Conservation (phyloP, 2,113 vertebrate genomes). For the Reinhardtius hippoglossoides region DNA sequence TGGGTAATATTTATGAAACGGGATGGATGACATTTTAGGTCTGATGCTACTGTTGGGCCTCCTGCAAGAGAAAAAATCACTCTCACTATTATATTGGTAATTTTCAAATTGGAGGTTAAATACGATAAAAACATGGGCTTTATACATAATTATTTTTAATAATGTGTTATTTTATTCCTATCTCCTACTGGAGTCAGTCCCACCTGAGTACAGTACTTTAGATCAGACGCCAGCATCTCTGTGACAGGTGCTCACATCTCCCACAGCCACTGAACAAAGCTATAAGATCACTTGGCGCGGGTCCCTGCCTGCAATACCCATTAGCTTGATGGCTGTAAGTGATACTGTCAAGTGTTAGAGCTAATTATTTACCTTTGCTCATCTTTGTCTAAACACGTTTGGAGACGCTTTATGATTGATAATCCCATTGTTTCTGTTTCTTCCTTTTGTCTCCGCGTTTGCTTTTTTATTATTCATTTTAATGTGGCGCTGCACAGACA, state of each 20-base stretch:
- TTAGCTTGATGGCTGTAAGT: constrained; percentile 71
- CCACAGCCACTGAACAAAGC: constrained; percentile 57
- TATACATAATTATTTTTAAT: constrained; percentile 1
- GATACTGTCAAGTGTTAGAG: constrained; percentile 68
- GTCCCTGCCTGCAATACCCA: constrained; percentile 73
- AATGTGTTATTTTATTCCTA: constrained; percentile 1
- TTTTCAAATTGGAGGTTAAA: not conserved
- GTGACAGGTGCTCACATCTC: constrained; percentile 69
- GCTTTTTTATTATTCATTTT: constrained; percentile 82
- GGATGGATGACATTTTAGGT: constrained; percentile 10
- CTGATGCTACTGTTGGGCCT: not conserved
- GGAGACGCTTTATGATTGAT: constrained; percentile 70
- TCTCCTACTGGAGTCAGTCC: constrained; percentile 12
- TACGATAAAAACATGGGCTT: not conserved
- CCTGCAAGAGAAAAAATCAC: not conserved
- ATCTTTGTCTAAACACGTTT: constrained; percentile 61
- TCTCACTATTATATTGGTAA: not conserved
- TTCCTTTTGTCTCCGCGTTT: constrained; percentile 68
- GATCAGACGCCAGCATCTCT: constrained; percentile 49
- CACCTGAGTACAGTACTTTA: constrained; percentile 35
- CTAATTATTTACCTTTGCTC: constrained; percentile 81
- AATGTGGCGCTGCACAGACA: constrained; percentile 70
- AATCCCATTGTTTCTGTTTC: constrained; percentile 75
- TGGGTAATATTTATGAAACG: constrained; percentile 33
- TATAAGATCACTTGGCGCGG: constrained; percentile 60